Evolutionary conservation across 2,888 invertebrate genomes (phyloP).

Genomic region (Desoria tigrina): DNA sequence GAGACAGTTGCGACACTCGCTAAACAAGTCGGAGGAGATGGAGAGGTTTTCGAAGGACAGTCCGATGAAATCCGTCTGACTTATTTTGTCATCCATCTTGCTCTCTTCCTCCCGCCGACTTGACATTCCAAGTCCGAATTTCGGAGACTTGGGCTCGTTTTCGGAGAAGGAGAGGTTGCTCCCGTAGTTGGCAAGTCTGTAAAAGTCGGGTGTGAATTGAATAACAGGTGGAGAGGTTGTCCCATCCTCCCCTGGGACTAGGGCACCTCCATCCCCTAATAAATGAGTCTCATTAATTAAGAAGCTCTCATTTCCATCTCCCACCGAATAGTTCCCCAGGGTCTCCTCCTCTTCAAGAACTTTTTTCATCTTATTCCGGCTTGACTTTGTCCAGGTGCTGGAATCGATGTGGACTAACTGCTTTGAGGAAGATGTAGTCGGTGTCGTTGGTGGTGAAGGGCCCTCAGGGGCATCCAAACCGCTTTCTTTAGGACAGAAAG

Average conservation of each 20-base stretch:
- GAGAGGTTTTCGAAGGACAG: constrained; percentile 51
- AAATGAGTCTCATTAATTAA: constrained; percentile 24
- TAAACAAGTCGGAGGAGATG: constrained; percentile 50
- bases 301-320: constrained; percentile 13
- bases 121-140: background rate
- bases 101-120: constrained; percentile 1
- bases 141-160: constrained; percentile 39
- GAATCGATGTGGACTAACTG: constrained; percentile 47
- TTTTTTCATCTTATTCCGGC: constrained; percentile 31
- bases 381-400: constrained; percentile 53
- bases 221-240: constrained; percentile 48
- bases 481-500: constrained; percentile 6
- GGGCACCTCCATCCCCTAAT: constrained; percentile 28
- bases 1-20: constrained; percentile 51
- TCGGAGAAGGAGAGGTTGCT: constrained; percentile 51
- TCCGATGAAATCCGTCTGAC: constrained; percentile 53
- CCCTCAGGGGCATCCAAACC: constrained; percentile 2
- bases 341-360: background rate
- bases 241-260: constrained; percentile 24
- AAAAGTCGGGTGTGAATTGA: constrained; percentile 53
- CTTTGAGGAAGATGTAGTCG: no score
- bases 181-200: constrained; percentile 52
- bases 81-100: constrained; percentile 52
- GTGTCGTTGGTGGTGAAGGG: constrained; percentile 2
- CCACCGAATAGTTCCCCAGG: constrained; percentile 18